A percentile compares a stretch with the other conserved stretches of the same genome.
phyloP scores from a whole-genome alignment of 2,888 invertebrate genomes.

The Crocallis elinguaria region DNA sequence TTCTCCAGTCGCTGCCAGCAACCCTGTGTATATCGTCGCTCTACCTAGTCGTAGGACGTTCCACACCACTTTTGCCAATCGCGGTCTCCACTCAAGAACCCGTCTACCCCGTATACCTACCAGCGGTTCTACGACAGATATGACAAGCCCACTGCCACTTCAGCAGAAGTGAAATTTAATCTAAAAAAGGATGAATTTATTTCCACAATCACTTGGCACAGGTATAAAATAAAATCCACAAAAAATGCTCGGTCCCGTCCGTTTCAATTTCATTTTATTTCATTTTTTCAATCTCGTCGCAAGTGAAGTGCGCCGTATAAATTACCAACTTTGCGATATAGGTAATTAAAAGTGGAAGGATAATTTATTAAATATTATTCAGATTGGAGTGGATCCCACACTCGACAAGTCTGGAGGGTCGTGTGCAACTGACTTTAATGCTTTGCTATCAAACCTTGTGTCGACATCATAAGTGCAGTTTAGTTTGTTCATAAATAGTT shows the following conservation, averaged over 20 bases:
- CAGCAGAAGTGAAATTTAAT: too few relatives aligned
- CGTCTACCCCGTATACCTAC: too few relatives aligned
- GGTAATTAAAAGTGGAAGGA: constrained; percentile 9
- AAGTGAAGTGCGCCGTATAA: constrained; percentile 2
- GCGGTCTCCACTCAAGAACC: too few relatives aligned
- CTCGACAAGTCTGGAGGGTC: constrained; percentile 18
- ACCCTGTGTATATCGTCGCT: too few relatives aligned
- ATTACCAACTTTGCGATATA: constrained; percentile 6
- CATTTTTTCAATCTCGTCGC: constrained; percentile 8
- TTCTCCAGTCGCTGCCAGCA: too few relatives aligned
- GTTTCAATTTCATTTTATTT: constrained; percentile 11
- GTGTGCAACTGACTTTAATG: background rate
- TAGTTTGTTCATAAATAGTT: background rate
- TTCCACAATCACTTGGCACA: constrained; percentile 1
- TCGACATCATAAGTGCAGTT: background rate
- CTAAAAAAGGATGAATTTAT: constrained; percentile 2
- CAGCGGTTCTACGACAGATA: too few relatives aligned
- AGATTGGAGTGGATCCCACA: constrained; percentile 19
- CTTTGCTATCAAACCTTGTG: background rate
- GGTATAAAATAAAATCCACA: background rate
- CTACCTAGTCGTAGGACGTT: too few relatives aligned
- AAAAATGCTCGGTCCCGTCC: constrained; percentile 3
- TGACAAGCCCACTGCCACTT: too few relatives aligned
- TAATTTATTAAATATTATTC: constrained; percentile 24
- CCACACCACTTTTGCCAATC: too few relatives aligned